Conservation (phyloP, 2,113 vertebrate species). For the Brienomyrus brachyistius region DNA sequence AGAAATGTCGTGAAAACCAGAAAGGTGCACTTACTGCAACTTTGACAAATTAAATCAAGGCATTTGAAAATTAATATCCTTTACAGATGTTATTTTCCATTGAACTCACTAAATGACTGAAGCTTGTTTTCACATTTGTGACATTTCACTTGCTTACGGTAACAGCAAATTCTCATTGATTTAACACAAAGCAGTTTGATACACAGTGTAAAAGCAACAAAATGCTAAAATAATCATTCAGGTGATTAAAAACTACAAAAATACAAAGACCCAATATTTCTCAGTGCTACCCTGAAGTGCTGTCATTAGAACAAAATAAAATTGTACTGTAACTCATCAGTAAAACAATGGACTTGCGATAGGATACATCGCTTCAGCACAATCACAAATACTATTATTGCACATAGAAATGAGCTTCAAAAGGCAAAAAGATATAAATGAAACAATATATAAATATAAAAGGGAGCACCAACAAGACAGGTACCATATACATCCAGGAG, state of each 20-base stretch:
- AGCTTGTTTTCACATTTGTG: conserved; percentile 1
- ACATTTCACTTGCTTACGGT: not conserved
- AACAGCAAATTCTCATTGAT: not conserved
- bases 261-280: not conserved
- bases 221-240: not conserved
- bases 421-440: not conserved
- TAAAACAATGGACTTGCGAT: not conserved
- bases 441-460: not conserved
- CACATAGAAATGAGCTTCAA: not conserved
- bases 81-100: not conserved
- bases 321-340: not conserved
- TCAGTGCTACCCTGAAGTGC: not conserved
- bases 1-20: not conserved
- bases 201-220: not conserved
- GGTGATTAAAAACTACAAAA: not conserved
- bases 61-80: not conserved
- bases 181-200: not conserved
- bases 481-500: not conserved
- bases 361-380: not conserved
- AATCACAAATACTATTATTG: not conserved
- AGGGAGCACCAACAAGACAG: not conserved
- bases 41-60: not conserved
- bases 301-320: not conserved
- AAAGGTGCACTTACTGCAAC: not conserved
- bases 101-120: not conserved